Conservation (phyloP, 1,140 invertebrate genomes). For the Pseudomyrmex sp. region DNA sequence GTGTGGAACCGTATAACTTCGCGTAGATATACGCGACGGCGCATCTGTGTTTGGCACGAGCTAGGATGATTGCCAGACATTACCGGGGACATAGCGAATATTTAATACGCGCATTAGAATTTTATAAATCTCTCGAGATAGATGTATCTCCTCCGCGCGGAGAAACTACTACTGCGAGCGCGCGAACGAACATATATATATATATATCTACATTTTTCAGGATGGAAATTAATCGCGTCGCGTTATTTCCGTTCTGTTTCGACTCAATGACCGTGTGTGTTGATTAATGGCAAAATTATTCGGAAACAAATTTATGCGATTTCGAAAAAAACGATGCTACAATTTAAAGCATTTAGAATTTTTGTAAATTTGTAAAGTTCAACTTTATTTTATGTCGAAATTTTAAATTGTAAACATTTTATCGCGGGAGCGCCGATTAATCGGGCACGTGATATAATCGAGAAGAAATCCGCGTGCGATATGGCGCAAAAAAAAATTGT, state of each 20-base stretch:
- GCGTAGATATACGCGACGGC: constrained; percentile 20
- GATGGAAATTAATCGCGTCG: constrained; percentile 12
- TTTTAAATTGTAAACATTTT: too few relatives aligned
- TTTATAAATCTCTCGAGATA: constrained; percentile 54
- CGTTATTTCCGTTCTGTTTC: constrained; percentile 30
- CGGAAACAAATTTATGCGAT: constrained; percentile 7
- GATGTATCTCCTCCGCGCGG: constrained; percentile 20
- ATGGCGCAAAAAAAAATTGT: too few relatives aligned
- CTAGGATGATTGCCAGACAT: constrained; percentile 32
- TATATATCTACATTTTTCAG: constrained; percentile 7
- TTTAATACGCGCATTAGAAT: constrained; percentile 48
- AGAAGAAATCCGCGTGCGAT: too few relatives aligned
- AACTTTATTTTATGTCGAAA: too few relatives aligned
- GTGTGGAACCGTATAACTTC: constrained; percentile 18
- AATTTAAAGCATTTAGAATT: neutral
- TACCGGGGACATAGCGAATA: constrained; percentile 36
- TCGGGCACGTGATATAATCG: too few relatives aligned
- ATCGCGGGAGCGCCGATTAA: too few relatives aligned
- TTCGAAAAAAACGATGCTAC: neutral
- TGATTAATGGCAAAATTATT: constrained; percentile 51
- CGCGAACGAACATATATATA: neutral
- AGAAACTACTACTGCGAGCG: neutral
- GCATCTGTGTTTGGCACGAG: constrained; percentile 26
- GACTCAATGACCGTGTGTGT: constrained; percentile 41
- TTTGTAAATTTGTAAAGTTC: too few relatives aligned